Conservation (phyloP, 2,113 vertebrate genomes). For the Dryoscopus gambensis region DNA sequence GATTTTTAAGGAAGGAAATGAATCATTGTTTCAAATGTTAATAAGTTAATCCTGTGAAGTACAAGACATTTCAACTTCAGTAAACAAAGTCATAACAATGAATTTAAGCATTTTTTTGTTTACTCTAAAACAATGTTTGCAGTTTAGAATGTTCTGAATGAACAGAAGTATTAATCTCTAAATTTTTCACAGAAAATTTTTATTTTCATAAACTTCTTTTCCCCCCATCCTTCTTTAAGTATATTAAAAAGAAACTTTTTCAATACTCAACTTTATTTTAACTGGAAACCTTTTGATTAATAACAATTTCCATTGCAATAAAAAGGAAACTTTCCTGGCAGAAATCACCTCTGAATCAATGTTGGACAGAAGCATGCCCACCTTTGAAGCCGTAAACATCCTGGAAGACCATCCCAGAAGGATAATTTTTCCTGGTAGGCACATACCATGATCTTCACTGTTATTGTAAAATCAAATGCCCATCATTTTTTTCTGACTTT, state of each 20-base stretch:
- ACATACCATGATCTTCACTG: neutral
- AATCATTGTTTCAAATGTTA: neutral
- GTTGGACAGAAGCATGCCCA: neutral
- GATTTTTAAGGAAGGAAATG: neutral
- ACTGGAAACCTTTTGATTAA: neutral
- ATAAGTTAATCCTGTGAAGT: neutral
- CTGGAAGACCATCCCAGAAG: neutral
- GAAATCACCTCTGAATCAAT: neutral
- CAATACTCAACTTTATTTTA: neutral
- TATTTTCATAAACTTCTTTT: neutral
- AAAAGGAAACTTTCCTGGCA: neutral
- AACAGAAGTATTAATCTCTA: neutral
- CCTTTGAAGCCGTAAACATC: neutral
- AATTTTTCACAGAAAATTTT: neutral
- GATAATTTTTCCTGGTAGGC: neutral
- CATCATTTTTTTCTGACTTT: neutral
- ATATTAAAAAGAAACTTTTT: neutral
- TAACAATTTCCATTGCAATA: neutral
- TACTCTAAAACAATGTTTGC: neutral
- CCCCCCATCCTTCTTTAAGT: neutral
- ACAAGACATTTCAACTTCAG: neutral
- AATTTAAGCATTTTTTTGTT: neutral
- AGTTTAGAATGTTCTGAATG: neutral
- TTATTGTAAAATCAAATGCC: neutral
- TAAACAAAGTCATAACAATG: neutral